Conservation (phyloP, 2,113 vertebrate species). For the Onychostoma macrolepis region DNA sequence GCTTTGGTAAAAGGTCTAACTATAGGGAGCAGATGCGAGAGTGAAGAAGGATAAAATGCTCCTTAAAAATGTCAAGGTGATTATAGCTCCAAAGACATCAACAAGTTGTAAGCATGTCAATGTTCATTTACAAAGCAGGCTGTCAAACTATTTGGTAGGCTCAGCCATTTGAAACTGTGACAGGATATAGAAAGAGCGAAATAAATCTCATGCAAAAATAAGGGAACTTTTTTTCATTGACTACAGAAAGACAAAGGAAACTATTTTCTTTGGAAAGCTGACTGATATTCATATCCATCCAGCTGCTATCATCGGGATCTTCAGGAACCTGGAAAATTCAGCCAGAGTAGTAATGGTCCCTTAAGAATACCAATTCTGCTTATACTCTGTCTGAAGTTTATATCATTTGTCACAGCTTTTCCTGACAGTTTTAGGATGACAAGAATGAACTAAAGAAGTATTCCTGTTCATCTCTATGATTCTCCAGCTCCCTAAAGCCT, state of each 20-base stretch:
- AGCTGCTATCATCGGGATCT: slow-evolving; percentile 21
- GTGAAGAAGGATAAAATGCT: background rate
- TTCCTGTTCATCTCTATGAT: background rate
- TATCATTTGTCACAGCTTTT: background rate
- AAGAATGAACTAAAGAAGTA: background rate
- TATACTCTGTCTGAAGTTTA: background rate
- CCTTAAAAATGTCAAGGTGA: background rate
- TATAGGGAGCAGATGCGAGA: background rate
- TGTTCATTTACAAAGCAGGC: background rate
- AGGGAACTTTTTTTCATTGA: background rate
- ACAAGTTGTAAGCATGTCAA: background rate
- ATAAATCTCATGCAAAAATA: background rate
- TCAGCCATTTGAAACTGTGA: background rate
- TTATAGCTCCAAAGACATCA: background rate
- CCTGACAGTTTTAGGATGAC: background rate
- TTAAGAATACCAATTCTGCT: background rate
- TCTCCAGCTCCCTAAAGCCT: background rate
- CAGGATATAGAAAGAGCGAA: background rate
- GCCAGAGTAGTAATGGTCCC: background rate
- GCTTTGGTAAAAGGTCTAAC: slow-evolving; percentile 13
- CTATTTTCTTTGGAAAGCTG: slow-evolving; percentile 32
- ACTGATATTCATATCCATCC: slow-evolving; percentile 25
- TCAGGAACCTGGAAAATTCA: slow-evolving; percentile 17
- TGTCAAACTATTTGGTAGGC: background rate
- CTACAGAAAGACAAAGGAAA: slow-evolving; percentile 31